Base-by-base conservation (phyloP, 2,888 invertebrate genomes). In the Caenorhabditis sp. region DNA sequence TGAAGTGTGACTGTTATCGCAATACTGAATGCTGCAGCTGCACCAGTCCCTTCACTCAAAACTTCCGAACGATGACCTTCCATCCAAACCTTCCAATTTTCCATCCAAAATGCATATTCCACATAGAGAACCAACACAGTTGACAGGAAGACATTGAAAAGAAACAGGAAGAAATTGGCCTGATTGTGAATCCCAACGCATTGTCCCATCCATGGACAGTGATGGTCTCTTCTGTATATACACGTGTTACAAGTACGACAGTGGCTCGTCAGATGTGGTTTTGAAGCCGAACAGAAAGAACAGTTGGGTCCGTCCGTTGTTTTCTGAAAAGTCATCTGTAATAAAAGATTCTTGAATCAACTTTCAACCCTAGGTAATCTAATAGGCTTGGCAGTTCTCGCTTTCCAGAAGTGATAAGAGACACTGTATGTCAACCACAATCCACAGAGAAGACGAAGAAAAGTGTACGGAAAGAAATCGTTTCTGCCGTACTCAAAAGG, bases 151-250 rank as follows among this genome's bases (percentile, higher is more conserved):
- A 70, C 69, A 41, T 59, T 54, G 26, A 35, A 70, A 51, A 73
- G 35, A 51, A 79, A 68, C 0, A 82, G 58, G 61, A 73, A 82
- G 58, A 82, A 82, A 51, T 77, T 70, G 7, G 82, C 58, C 41
- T 77, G 76, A 28, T 82, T 82, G 63, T 82, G 82, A 14, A 68
- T 49, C 44, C 82, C 82, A 56, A 82, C 44, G 28, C 82, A 82
- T n/a, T 77, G 72, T 38, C 73, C 73, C 41, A 82, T 28, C 73
- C 66, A 72, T 24, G 73, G 73, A 73, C 82, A 82, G 64, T 82
- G 82, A 56, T 82, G 82, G 38, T 82, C 82, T 61, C 44, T 51
- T 16, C 44, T 38, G 44, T 68, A 59, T n/a, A 82, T 68, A 61
- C 82, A 82, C 26, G 59, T 82, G 59, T 49, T 24, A 68, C 76